These are phyloP conservation scores for Dendropsophus ebraccatus DNA, from an alignment of 2,113 vertebrate genomes.

Conservation along the genomic window DNA sequence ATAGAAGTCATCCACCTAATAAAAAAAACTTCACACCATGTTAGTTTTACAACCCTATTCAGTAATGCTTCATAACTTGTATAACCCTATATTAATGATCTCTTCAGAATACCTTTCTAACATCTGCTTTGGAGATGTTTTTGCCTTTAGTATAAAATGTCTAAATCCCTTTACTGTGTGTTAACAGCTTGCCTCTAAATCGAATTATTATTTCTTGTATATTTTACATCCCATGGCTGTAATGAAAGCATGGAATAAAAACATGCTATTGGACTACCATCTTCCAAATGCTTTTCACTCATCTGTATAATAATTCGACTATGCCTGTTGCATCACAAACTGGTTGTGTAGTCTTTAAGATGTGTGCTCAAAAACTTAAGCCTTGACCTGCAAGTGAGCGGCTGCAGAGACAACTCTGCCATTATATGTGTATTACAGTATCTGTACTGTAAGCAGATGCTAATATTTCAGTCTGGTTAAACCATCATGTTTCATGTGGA, in stretches of 20 bases:
- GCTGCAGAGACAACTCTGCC: constrained; percentile 31
- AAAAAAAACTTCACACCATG: background rate
- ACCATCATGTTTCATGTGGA: constrained; percentile 53
- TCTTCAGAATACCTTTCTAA: background rate
- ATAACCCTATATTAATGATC: background rate
- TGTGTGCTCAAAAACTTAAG: background rate
- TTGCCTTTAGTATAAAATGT: background rate
- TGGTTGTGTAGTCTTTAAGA: constrained; percentile 21
- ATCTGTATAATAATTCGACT: background rate
- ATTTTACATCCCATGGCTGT: constrained; percentile 20
- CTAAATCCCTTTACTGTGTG: constrained; percentile 10
- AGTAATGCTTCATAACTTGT: background rate
- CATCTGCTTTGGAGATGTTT: constrained; percentile 16
- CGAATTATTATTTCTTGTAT: background rate
- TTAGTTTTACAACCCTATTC: background rate
- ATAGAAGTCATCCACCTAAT: background rate
- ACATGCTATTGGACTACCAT: background rate
- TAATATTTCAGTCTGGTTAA: constrained; percentile 57
- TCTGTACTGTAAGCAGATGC: constrained; percentile 55
- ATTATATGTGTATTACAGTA: constrained; percentile 54
- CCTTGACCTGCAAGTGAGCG: constrained; percentile 45
- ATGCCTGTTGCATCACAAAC: constrained; percentile 30
- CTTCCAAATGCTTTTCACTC: constrained; percentile 7
- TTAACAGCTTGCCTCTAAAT: constrained; percentile 33
- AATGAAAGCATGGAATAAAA: background rate